Conservation (phyloP, 1,140 invertebrate genomes). For the Drosophila neocordata region DNA sequence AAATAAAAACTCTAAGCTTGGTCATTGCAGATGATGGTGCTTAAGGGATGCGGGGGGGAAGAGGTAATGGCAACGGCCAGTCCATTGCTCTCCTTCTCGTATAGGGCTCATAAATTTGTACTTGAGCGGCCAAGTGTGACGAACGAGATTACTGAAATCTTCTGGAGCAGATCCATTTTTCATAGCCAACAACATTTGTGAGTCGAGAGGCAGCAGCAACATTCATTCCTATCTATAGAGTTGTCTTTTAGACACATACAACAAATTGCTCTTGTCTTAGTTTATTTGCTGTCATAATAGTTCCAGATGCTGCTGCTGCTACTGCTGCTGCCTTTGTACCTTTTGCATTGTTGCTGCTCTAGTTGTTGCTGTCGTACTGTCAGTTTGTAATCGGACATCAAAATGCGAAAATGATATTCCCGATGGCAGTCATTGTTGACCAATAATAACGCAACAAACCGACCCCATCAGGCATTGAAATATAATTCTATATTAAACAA, state of each 20-base stretch:
- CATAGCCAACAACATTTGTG: slow-evolving; percentile 66
- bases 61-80: neutral
- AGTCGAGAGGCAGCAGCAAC: slow-evolving; percentile 29
- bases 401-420: slow-evolving; percentile 77
- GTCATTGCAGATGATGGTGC: slow-evolving; percentile 38
- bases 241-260: slow-evolving; percentile 67
- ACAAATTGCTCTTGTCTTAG: slow-evolving; percentile 72
- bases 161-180: slow-evolving; percentile 83
- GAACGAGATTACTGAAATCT: slow-evolving; percentile 83
- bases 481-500: slow-evolving; percentile 18
- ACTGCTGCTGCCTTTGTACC: slow-evolving; percentile 52
- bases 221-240: slow-evolving; percentile 39
- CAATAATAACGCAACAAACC: slow-evolving; percentile 46
- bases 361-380: slow-evolving; percentile 48
- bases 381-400: slow-evolving; percentile 69
- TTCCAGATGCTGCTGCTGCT: slow-evolving; percentile 42
- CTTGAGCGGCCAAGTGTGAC: slow-evolving; percentile 82
- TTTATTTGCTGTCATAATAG: slow-evolving; percentile 74
- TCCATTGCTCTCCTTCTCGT: slow-evolving; percentile 2
- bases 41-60: neutral
- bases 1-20: slow-evolving; percentile 20
- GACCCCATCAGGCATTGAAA: slow-evolving; percentile 28
- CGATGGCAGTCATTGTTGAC: slow-evolving; percentile 55
- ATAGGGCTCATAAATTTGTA: slow-evolving; percentile 74
- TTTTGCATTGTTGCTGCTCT: slow-evolving; percentile 75